phyloP scores from a whole-genome alignment of 2,113 vertebrate genomes.

The Delphinus delphis region DNA sequence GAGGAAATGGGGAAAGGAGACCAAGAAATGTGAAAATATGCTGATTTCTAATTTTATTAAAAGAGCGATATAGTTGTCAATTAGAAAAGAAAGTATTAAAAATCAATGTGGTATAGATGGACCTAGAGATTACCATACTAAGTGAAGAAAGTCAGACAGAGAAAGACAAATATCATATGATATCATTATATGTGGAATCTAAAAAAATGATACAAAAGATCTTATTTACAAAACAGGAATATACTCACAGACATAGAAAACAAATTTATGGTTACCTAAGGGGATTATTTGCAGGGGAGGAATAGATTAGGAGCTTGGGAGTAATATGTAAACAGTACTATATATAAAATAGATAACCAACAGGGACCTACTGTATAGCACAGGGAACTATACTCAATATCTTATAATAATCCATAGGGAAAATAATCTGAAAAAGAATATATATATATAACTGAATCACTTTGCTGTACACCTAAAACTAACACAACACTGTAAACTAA shows the following conservation, averaged over 20 bases:
- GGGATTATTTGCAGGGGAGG: neutral
- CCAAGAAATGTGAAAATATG: neutral
- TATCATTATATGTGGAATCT: neutral
- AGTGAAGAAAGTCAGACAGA: no score
- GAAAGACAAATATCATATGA: no score
- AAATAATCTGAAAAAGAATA: neutral
- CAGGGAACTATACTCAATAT: neutral
- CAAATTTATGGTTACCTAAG: neutral
- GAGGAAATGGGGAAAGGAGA: neutral
- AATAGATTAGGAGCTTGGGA: neutral
- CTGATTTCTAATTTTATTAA: neutral
- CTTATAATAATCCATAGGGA: neutral
- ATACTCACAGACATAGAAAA: neutral
- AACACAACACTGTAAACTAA: neutral
- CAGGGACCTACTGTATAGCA: neutral
- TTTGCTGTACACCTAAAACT: neutral
- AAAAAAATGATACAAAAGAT: neutral
- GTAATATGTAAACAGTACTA: neutral
- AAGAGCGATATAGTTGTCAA: neutral
- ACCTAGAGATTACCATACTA: neutral
- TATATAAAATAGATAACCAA: neutral
- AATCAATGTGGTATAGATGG: neutral
- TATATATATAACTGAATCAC: neutral
- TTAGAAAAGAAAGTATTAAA: neutral
- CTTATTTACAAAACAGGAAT: neutral